Conservation (phyloP, 2,797 vertebrate genomes). For the Schizothorax lantsangensis region DNA sequence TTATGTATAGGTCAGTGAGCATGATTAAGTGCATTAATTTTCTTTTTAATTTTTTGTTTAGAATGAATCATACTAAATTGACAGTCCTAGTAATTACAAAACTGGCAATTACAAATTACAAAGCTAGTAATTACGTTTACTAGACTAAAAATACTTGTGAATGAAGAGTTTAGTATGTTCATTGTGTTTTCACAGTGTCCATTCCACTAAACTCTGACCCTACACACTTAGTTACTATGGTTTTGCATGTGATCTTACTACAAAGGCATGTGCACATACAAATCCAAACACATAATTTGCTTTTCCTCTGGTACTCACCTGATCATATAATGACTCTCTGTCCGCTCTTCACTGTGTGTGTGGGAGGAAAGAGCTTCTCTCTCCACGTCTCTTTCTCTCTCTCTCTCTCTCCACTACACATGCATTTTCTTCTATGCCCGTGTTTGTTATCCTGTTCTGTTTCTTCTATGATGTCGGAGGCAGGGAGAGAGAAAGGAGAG, state of each 20-base stretch:
- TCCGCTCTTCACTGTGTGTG: slow-evolving; percentile 13
- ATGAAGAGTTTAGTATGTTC: not conserved
- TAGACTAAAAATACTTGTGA: not conserved
- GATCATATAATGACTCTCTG: slow-evolving; percentile 31
- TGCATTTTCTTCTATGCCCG: not conserved
- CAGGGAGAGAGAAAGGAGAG: not conserved
- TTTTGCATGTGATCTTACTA: slow-evolving; percentile 2
- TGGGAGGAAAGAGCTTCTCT: slow-evolving; percentile 36
- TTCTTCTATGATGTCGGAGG: not conserved
- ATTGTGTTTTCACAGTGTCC: not conserved
- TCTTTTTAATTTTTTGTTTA: not conserved
- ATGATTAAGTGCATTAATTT: not conserved
- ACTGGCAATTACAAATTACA: not conserved
- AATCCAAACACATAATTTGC: slow-evolving; percentile 23
- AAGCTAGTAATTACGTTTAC: not conserved
- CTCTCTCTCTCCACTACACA: not conserved
- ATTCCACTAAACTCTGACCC: not conserved
- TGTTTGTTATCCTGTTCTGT: not conserved
- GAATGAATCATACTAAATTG: not conserved
- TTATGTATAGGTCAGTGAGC: not conserved
- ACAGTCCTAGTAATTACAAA: not conserved
- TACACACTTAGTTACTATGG: not conserved
- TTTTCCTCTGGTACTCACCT: slow-evolving; percentile 32
- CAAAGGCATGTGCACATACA: not conserved
- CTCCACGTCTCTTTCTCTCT: not conserved